phyloP scores from a whole-genome alignment of 35 echinoderm and acorn worm genomes.

The Holothuria glaberrima region DNA sequence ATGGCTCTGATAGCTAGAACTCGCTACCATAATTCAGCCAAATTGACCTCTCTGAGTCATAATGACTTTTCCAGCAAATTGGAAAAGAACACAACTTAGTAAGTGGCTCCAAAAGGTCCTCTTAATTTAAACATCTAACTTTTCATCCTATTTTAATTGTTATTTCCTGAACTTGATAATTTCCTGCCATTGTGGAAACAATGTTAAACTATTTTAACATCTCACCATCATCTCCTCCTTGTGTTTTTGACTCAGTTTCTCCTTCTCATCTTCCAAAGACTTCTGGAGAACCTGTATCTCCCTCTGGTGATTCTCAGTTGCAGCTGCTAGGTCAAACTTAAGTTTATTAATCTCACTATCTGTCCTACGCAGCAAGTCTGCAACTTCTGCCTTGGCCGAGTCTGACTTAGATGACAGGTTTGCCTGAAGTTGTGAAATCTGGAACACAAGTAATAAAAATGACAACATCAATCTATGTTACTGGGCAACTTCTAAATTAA shows the following conservation, averaged over 20 bases:
- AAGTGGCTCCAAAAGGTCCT: too few relatives aligned
- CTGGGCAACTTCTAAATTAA: too few relatives aligned
- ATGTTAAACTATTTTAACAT: background rate
- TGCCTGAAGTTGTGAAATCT: conserved; percentile 79
- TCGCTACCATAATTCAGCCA: too few relatives aligned
- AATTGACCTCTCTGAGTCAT: too few relatives aligned
- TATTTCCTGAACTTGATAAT: too few relatives aligned
- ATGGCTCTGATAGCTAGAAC: too few relatives aligned
- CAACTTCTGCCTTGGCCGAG: conserved; percentile 69
- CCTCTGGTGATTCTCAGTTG: conserved; percentile 66
- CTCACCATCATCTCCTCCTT: conserved; percentile 69
- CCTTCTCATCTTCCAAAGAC: conserved; percentile 57
- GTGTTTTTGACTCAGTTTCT: conserved; percentile 53
- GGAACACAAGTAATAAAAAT: background rate
- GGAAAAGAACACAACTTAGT: too few relatives aligned
- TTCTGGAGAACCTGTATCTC: conserved; percentile 45
- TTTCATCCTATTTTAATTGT: too few relatives aligned
- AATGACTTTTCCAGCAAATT: too few relatives aligned
- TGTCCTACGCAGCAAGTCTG: conserved; percentile 56
- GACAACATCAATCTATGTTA: background rate
- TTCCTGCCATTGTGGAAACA: background rate
- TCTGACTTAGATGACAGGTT: conserved; percentile 74
- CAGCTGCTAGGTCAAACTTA: conserved; percentile 77
- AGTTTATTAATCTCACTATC: conserved; percentile 86
- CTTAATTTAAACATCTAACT: too few relatives aligned